Evolutionary conservation across 2,113 vertebrate species (phyloP).

Genomic region (Xyliphius kryptos): DNA sequence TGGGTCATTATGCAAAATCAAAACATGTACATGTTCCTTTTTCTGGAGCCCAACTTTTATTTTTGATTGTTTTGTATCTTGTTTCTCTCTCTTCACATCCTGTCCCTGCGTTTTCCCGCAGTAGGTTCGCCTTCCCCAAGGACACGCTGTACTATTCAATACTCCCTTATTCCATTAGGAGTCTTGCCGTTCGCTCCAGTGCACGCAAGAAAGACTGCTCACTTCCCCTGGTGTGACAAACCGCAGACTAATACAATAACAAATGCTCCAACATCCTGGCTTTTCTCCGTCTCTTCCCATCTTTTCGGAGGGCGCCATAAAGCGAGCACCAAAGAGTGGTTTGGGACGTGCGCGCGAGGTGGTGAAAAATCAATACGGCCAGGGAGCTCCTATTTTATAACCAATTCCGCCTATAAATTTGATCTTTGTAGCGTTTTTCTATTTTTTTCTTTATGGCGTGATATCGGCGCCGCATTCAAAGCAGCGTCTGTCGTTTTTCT

Average conservation of each 20-base stretch:
- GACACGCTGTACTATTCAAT: conserved; percentile 40
- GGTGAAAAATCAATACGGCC: no score
- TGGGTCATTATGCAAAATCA: no score
- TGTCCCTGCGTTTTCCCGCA: conserved; percentile 21
- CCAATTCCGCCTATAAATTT: background rate
- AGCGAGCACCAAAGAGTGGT: background rate
- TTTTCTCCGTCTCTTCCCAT: conserved; percentile 5
- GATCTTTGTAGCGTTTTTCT: conserved; percentile 56
- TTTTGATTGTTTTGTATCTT: background rate
- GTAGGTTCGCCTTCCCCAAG: conserved; percentile 51
- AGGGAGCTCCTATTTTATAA: no score
- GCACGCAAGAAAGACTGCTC: conserved; percentile 25
- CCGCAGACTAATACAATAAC: conserved; percentile 52
- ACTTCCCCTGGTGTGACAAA: conserved; percentile 37
- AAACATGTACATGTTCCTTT: background rate
- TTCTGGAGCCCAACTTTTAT: background rate
- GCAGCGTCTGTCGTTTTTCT: conserved; percentile 35
- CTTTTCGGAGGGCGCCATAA: background rate
- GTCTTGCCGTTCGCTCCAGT: conserved; percentile 24
- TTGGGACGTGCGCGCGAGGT: no score
- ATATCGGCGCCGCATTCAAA: conserved; percentile 43
- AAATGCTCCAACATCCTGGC: conserved; percentile 50
- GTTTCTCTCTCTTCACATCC: conserved; percentile 7
- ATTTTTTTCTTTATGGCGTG: conserved; percentile 25
- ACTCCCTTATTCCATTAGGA: conserved; percentile 43